phyloP scores from a whole-genome alignment of 1,140 invertebrate genomes.

The Zaprionus kolodkinae region DNA sequence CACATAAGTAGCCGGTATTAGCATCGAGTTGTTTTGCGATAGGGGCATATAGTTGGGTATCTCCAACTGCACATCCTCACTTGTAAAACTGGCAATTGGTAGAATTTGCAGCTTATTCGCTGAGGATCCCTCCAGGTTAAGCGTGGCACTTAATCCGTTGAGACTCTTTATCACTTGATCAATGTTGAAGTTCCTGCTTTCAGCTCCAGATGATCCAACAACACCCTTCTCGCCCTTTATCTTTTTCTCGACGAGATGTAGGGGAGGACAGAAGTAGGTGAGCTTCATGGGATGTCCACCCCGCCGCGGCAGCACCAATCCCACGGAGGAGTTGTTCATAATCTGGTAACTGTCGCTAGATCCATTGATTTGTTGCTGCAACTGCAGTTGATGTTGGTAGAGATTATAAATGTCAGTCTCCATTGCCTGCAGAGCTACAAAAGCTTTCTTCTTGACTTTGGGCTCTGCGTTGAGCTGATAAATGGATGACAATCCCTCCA shows the following conservation, averaged over 20 bases:
- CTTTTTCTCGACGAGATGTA: conserved; percentile 51
- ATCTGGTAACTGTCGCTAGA: conserved; percentile 93
- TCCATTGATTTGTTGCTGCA: conserved; percentile 73
- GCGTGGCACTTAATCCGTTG: conserved; percentile 92
- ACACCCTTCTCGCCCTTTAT: conserved; percentile 17
- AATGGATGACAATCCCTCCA: conserved; percentile 95
- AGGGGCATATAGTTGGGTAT: conserved; percentile 92
- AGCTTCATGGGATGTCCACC: conserved; percentile 96
- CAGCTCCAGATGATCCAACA: neutral
- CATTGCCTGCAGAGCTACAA: conserved; percentile 94
- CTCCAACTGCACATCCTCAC: conserved; percentile 86
- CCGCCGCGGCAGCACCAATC: conserved; percentile 90
- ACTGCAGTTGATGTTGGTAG: conserved; percentile 89
- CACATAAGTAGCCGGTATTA: conserved; percentile 95
- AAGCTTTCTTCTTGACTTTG: conserved; percentile 97
- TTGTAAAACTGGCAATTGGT: conserved; percentile 91
- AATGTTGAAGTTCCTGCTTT: conserved; percentile 58
- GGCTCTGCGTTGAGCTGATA: conserved; percentile 98
- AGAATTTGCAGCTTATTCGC: conserved; percentile 94
- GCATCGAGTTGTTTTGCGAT: conserved; percentile 92
- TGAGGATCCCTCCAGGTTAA: conserved; percentile 94
- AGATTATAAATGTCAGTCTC: conserved; percentile 95
- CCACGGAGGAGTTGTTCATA: conserved; percentile 95
- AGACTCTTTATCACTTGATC: conserved; percentile 67
- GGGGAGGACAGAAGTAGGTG: conserved; percentile 92